Conservation (phyloP, 35 echinoderm and acorn worm species). For the Apostichopus californicus region DNA sequence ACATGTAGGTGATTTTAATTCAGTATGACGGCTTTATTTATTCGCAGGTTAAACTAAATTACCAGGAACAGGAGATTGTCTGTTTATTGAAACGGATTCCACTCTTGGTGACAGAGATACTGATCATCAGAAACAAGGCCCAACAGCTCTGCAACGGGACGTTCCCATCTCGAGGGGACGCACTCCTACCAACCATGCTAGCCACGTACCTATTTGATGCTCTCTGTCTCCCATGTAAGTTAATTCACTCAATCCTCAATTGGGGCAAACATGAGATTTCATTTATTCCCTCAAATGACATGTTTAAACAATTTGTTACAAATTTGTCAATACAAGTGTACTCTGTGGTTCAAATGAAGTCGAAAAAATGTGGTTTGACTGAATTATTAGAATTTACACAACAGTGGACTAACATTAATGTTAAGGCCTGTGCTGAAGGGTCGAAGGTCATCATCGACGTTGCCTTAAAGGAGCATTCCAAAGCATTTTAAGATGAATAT, state of each 20-base stretch:
- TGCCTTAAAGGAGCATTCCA: background rate
- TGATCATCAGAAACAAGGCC: conserved; percentile 67
- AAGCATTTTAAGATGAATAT: too few relatives aligned
- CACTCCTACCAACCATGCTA: conserved; percentile 68
- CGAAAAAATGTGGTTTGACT: too few relatives aligned
- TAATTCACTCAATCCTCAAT: background rate
- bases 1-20: too few relatives aligned
- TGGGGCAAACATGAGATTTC: background rate
- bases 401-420: too few relatives aligned
- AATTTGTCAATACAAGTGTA: background rate
- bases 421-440: too few relatives aligned
- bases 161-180: conserved; percentile 64
- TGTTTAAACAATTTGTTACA: background rate
- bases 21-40: background rate
- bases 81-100: conserved; percentile 72
- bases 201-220: conserved; percentile 88
- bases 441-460: background rate
- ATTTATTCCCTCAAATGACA: background rate
- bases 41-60: conserved; percentile 85
- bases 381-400: too few relatives aligned
- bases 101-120: conserved; percentile 48
- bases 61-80: conserved; percentile 93
- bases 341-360: too few relatives aligned
- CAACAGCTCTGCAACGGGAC: conserved; percentile 82
- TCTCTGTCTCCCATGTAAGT: conserved; percentile 77